These are phyloP conservation scores for Calonectris borealis DNA, from an alignment of 2,113 vertebrate species.

Conservation along the genomic window DNA sequence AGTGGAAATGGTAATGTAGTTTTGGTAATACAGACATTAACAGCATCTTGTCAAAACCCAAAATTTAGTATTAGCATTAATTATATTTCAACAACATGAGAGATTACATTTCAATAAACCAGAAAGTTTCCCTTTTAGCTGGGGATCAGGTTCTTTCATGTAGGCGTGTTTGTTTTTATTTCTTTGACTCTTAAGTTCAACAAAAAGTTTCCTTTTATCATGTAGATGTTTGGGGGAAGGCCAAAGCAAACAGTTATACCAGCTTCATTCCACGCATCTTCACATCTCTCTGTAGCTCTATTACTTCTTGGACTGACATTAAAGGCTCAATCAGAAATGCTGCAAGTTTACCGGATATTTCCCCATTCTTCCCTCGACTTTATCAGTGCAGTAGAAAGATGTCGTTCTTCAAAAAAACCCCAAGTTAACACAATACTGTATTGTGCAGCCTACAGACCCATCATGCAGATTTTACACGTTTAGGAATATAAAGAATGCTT, in stretches of 20 bases:
- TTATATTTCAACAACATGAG: not conserved
- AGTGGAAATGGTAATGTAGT: not conserved
- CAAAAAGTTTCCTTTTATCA: not conserved
- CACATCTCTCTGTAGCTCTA: not conserved
- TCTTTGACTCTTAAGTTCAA: not conserved
- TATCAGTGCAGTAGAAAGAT: not conserved
- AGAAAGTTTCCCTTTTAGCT: not conserved
- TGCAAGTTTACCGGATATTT: not conserved
- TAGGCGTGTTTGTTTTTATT: not conserved
- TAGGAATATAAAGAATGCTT: not conserved
- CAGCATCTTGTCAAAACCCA: not conserved
- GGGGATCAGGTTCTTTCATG: not conserved
- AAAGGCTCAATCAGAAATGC: not conserved
- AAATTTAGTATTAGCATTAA: not conserved
- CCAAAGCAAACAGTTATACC: conserved; percentile 11
- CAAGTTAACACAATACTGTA: not conserved
- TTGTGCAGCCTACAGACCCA: not conserved
- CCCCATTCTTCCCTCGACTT: not conserved
- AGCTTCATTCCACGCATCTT: not conserved
- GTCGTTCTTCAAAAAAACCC: not conserved
- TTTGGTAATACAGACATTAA: not conserved
- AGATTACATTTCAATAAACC: not conserved
- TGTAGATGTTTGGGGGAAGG: not conserved
- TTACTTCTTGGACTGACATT: conserved; percentile 1
- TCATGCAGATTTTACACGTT: not conserved